Percentiles rank a stretch among this genome's conserved stretches.
phyloP scores from a whole-genome alignment of 2,888 invertebrate genomes.

The Limenitis camilla region DNA sequence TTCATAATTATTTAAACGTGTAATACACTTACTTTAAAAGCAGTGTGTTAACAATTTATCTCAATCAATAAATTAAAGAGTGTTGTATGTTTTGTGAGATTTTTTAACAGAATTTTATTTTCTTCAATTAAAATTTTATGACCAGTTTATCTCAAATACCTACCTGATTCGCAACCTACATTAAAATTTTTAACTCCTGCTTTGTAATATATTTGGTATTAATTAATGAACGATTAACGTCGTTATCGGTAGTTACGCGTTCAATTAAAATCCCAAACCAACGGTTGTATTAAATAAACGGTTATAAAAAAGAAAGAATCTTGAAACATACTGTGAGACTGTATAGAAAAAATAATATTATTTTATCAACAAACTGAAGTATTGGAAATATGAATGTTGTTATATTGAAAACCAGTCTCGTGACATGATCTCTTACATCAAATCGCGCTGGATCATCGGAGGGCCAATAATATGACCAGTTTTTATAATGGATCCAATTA shows the following conservation, averaged over 20 bases:
- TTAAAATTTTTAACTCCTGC: slow-evolving; percentile 12
- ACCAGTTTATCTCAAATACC: slow-evolving; percentile 15
- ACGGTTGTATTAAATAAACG: slow-evolving; percentile 13
- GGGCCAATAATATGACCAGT: slow-evolving; percentile 51
- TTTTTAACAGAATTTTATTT: not conserved
- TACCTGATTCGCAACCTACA: slow-evolving; percentile 8
- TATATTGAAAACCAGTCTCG: slow-evolving; percentile 25
- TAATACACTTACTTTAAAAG: too few relatives aligned
- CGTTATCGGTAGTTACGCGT: slow-evolving; percentile 5
- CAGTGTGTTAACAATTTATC: too few relatives aligned
- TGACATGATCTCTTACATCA: slow-evolving; percentile 41
- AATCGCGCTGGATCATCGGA: slow-evolving; percentile 45
- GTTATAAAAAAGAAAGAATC: not conserved
- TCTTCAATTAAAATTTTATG: slow-evolving; percentile 9
- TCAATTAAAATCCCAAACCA: slow-evolving; percentile 14
- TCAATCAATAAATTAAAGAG: too few relatives aligned
- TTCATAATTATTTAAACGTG: too few relatives aligned
- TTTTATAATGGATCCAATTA: slow-evolving; percentile 49
- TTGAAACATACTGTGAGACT: not conserved
- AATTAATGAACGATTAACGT: slow-evolving; percentile 16
- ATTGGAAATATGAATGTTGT: slow-evolving; percentile 2
- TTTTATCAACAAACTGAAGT: not conserved
- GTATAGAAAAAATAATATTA: not conserved
- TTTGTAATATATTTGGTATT: slow-evolving; percentile 14
- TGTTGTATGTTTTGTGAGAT: too few relatives aligned